These are phyloP conservation scores for Lepidochitona cinerea DNA, from an alignment of 2,888 invertebrate species.

Conservation along the genomic window DNA sequence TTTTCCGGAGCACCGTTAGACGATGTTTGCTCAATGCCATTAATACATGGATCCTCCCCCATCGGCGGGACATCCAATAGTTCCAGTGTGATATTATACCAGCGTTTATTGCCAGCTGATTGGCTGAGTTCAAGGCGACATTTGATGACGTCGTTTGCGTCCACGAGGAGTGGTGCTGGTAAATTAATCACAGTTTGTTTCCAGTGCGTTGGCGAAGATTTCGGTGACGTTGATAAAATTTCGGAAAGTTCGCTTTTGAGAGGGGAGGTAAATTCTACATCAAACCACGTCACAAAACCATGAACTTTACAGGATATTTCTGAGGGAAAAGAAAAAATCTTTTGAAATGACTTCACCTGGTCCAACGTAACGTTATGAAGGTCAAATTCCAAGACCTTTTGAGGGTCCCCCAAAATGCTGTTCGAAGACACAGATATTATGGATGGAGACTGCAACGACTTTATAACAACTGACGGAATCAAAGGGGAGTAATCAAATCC, in stretches of 20 bases:
- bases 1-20: neutral
- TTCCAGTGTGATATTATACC: conserved; percentile 58
- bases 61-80: conserved; percentile 29
- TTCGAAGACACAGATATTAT: conserved; percentile 44
- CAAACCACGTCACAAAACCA: conserved; percentile 69
- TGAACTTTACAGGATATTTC: conserved; percentile 51
- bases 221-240: conserved; percentile 85
- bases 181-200: conserved; percentile 93
- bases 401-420: conserved; percentile 51
- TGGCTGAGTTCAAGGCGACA: conserved; percentile 51
- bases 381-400: conserved; percentile 52
- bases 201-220: conserved; percentile 87
- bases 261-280: conserved; percentile 53
- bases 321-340: conserved; percentile 49
- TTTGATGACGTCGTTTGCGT: conserved; percentile 74
- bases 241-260: neutral
- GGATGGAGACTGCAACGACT: conserved; percentile 47
- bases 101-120: conserved; percentile 46
- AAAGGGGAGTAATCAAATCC: conserved; percentile 66
- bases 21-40: neutral
- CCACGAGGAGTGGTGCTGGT: conserved; percentile 80
- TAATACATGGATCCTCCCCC: neutral
- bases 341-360: conserved; percentile 47
- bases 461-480: conserved; percentile 36
- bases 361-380: conserved; percentile 51